phyloP scores from a whole-genome alignment of 2,113 vertebrate genomes.

The Dicentrarchus labrax region DNA sequence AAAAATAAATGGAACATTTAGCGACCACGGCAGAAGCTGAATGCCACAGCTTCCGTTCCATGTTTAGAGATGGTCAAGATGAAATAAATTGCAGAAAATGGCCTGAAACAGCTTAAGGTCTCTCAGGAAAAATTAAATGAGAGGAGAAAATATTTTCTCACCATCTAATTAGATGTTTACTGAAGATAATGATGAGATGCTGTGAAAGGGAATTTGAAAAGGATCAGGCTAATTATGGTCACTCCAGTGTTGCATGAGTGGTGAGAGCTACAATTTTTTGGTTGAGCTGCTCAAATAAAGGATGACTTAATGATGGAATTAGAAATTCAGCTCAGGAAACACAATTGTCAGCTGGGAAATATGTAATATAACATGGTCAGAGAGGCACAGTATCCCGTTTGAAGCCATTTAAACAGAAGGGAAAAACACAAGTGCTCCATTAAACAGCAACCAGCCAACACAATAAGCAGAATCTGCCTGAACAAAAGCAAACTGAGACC shows the following conservation, averaged over 20 bases:
- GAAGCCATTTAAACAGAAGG: background rate
- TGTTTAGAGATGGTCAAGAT: background rate
- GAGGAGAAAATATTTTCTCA: constrained; percentile 1
- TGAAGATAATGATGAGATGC: background rate
- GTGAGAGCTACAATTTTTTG: constrained; percentile 14
- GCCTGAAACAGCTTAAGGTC: constrained; percentile 2
- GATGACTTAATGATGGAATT: too few species aligned
- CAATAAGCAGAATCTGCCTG: background rate
- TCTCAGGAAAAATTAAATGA: background rate
- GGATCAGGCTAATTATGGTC: constrained; percentile 7
- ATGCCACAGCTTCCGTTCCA: background rate
- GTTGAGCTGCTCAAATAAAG: background rate
- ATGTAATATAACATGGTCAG: background rate
- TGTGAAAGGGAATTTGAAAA: background rate
- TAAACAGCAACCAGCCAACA: background rate
- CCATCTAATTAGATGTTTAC: constrained; percentile 9
- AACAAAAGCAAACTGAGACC: background rate
- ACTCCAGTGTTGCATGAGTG: background rate
- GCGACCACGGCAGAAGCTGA: background rate
- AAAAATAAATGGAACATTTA: background rate
- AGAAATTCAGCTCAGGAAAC: too few species aligned
- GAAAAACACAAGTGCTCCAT: background rate
- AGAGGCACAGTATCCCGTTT: background rate
- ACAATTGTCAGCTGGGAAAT: background rate
- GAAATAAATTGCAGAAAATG: background rate